Evolutionary conservation across 2,113 vertebrate genomes (phyloP).

Genomic region (Labeo catla): DNA sequence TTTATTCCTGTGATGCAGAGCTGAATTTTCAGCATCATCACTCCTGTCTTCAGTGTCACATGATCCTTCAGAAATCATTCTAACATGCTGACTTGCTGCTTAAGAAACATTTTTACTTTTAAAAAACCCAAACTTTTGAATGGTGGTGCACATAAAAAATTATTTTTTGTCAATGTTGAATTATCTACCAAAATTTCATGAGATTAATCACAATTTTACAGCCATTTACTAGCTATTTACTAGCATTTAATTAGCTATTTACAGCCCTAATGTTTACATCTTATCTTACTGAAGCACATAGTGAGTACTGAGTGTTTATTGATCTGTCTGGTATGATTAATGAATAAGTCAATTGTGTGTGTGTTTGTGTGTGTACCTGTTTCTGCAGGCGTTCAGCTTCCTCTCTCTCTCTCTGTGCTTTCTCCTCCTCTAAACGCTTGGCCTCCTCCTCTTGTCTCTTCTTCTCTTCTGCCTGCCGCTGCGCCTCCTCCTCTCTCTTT

Average conservation of each 20-base stretch:
- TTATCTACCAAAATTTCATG: too few species aligned
- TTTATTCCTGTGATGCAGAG: neutral
- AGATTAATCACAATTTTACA: too few species aligned
- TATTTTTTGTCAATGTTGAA: too few species aligned
- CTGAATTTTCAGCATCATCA: neutral
- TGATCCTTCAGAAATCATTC: neutral
- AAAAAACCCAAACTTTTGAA: neutral
- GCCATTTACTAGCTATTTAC: too few species aligned
- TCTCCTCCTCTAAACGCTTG: constrained; percentile 78
- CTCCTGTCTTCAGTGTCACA: neutral
- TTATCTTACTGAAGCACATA: neutral
- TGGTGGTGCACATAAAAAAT: neutral
- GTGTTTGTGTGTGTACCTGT: constrained; percentile 74
- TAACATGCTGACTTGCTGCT: neutral
- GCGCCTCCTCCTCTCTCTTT: constrained; percentile 84
- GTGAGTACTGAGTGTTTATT: neutral
- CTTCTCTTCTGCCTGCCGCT: constrained; percentile 78
- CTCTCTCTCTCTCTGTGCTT: constrained; percentile 78
- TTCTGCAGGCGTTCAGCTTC: constrained; percentile 83
- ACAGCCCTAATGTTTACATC: neutral
- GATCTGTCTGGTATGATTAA: neutral
- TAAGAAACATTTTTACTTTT: neutral
- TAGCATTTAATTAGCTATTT: neutral
- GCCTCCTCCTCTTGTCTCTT: constrained; percentile 76
- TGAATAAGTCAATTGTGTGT: too few species aligned